Conservation (phyloP, 1,140 invertebrate species). For the Musca vetustissima region DNA sequence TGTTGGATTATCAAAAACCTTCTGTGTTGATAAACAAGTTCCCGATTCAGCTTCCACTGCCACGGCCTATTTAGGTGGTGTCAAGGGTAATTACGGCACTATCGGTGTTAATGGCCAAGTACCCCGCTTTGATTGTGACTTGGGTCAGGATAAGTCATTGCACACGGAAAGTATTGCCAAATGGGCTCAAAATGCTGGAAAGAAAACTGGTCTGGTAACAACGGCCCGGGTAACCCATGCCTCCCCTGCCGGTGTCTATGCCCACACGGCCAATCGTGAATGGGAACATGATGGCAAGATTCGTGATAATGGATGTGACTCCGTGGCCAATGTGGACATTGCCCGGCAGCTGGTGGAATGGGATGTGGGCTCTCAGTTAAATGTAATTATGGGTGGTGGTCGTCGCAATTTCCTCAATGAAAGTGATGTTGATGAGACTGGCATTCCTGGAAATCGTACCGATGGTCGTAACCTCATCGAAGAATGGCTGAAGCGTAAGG, state of each 20-base stretch:
- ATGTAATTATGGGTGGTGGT: slow-evolving; percentile 71
- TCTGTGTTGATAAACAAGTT: slow-evolving; percentile 70
- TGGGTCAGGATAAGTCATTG: slow-evolving; percentile 47
- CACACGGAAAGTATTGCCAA: slow-evolving; percentile 60
- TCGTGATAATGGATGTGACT: slow-evolving; percentile 37
- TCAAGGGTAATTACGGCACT: slow-evolving; percentile 72
- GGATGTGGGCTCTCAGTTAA: slow-evolving; percentile 58
- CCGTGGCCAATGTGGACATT: slow-evolving; percentile 56
- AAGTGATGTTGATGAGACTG: slow-evolving; percentile 50
- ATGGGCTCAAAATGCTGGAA: slow-evolving; percentile 69
- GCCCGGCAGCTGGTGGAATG: slow-evolving; percentile 65
- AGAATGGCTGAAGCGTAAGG: slow-evolving; percentile 54
- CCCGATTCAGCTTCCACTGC: slow-evolving; percentile 73
- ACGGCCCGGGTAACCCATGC: slow-evolving; percentile 76
- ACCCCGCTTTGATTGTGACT: slow-evolving; percentile 58
- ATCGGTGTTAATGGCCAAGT: slow-evolving; percentile 69
- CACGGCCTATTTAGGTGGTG: slow-evolving; percentile 76
- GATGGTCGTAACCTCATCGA: slow-evolving; percentile 56
- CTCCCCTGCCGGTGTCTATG: slow-evolving; percentile 70
- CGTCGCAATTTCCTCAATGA: slow-evolving; percentile 60
- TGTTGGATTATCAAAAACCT: slow-evolving; percentile 71
- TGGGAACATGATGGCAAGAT: slow-evolving; percentile 73
- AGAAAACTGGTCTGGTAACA: slow-evolving; percentile 72
- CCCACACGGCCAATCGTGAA: slow-evolving; percentile 67
- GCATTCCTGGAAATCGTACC: slow-evolving; percentile 57